Evolutionary conservation across 2,113 vertebrate genomes (phyloP).

Genomic region (Bostrychus sinensis): DNA sequence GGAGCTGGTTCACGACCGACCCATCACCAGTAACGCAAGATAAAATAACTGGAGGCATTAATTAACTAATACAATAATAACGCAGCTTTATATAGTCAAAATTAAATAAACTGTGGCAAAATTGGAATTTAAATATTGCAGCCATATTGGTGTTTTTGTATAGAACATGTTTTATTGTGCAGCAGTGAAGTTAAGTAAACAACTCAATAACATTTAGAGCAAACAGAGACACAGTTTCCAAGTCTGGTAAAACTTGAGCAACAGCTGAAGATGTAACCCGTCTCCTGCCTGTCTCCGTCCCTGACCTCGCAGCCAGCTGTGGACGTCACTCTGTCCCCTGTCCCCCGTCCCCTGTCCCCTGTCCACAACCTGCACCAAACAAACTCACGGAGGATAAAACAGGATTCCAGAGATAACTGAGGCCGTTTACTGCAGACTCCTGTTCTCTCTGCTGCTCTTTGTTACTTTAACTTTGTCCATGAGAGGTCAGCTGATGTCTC

Average conservation of each 20-base stretch:
- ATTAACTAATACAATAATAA: no score
- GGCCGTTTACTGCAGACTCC: background rate
- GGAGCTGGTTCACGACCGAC: no score
- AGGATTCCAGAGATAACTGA: slow-evolving; percentile 12
- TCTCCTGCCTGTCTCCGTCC: slow-evolving; percentile 56
- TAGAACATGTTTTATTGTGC: no score
- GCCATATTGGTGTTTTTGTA: no score
- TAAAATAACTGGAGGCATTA: no score
- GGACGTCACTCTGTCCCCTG: slow-evolving; percentile 40
- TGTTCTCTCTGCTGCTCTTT: background rate
- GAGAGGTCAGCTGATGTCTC: background rate
- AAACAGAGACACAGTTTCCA: slow-evolving; percentile 30
- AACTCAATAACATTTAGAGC: no score
- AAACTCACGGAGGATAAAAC: slow-evolving; percentile 22
- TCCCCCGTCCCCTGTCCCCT: no score
- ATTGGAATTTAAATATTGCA: no score
- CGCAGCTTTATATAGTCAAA: no score
- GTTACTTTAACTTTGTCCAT: background rate
- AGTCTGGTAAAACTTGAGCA: slow-evolving; percentile 44
- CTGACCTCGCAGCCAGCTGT: slow-evolving; percentile 66
- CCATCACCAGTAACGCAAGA: no score
- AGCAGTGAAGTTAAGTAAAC: no score
- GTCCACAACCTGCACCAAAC: slow-evolving; percentile 14
- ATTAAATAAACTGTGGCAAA: no score
- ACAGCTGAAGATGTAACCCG: slow-evolving; percentile 70